Base-by-base conservation (phyloP, 2,888 invertebrate genomes). In the Sinhomidia bicolor region DNA sequence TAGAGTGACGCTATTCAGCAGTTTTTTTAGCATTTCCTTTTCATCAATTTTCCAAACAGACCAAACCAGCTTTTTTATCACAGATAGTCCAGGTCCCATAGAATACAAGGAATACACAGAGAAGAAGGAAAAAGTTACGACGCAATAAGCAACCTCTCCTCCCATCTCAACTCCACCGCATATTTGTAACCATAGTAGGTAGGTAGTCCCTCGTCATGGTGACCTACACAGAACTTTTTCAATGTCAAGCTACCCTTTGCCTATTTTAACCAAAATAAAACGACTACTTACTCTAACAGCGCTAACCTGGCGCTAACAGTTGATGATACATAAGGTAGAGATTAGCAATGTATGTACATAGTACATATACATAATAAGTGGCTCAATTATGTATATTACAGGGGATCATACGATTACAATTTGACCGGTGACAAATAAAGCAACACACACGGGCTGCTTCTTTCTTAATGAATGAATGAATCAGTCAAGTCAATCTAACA, bases 221-320 rank as follows among this genome's bases (percentile, higher is more conserved):
- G 85, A 85, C 85, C 85, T 85, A 85, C 82, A 83, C 62, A 32
- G 65, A 85, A 85, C 85, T 78, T 85, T 85, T 85, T 85, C 85
- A 85, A 85, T 85, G 85, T 85, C 85, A 85, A 29, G 84, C 14
- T 85, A 54, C 82, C 82, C 82, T 83, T 83, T 71, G 65, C 85
- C 85, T 44, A 84, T 51, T n/a, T n/a, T n/a, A n/a, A n/a, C n/a
- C n/a, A n/a, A n/a, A n/a, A n/a, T n/a, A n/a, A n/a, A n/a, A n/a
- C n/a, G n/a, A n/a, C n/a, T n/a, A n/a, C n/a, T n/a, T n/a, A n/a
- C n/a, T n/a, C n/a, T n/a, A n/a, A n/a, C n/a, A n/a, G n/a, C n/a
- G n/a, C n/a, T n/a, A n/a, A n/a, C n/a, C n/a, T n/a, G n/a, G n/a
- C n/a, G n/a, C n/a, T n/a, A n/a, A n/a, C n/a, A n/a, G n/a, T n/a